phyloP scores from a whole-genome alignment of 2,113 vertebrate genomes.

The Oenanthe oenanthe region DNA sequence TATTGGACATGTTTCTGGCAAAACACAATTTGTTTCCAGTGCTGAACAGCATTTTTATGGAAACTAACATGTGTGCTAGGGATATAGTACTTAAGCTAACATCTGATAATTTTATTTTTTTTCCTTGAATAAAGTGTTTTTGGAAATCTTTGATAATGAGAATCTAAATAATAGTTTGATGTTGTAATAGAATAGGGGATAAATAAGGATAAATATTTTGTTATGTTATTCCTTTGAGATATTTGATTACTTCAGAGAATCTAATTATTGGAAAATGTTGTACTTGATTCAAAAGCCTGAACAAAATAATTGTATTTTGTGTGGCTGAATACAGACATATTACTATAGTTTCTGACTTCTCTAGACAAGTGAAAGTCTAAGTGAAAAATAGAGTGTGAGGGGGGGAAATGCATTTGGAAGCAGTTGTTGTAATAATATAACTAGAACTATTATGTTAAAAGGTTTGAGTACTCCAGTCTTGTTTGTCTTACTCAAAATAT shows the following conservation, averaged over 20 bases:
- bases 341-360: background rate
- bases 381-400: background rate
- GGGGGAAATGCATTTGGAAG: background rate
- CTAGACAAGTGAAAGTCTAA: background rate
- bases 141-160: background rate
- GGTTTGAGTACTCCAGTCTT: background rate
- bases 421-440: background rate
- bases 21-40: background rate
- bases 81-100: background rate
- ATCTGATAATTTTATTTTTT: background rate
- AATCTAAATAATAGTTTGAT: background rate
- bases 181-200: background rate
- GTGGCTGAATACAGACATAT: background rate
- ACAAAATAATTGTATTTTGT: background rate
- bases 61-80: background rate
- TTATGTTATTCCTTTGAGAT: background rate
- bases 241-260: background rate
- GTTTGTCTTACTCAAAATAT: background rate
- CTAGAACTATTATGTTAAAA: background rate
- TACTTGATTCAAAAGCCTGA: background rate
- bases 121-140: background rate
- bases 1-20: background rate
- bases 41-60: background rate
- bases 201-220: slow-evolving; percentile 6
- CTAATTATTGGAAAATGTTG: background rate